Evolutionary conservation across 2,113 vertebrate species (phyloP).

Genomic region (Clinocottus analis): DNA sequence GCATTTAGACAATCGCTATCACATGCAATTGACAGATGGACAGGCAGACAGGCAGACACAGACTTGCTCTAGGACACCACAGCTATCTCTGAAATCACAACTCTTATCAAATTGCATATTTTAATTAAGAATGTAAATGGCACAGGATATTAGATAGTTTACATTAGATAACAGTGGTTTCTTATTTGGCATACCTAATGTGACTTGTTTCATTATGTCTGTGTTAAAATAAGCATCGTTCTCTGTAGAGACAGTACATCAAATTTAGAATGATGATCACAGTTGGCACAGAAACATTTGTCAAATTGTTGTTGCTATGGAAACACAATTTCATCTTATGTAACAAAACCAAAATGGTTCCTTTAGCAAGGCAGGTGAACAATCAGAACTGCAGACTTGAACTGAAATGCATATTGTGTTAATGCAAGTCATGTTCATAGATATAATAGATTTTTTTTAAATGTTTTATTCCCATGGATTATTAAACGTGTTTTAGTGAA

Average conservation of each 20-base stretch:
- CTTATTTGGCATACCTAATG: not conserved
- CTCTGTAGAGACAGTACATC: constrained; percentile 26
- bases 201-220: constrained; percentile 5
- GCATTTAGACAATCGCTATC: constrained; percentile 7
- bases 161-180: not conserved
- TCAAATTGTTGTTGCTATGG: constrained; percentile 72
- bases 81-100: constrained; percentile 1
- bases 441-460: not conserved
- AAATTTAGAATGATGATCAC: constrained; percentile 54
- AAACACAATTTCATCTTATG: constrained; percentile 61
- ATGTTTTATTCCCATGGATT: not conserved
- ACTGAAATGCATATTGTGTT: not conserved
- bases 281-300: constrained; percentile 46
- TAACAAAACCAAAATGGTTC: constrained; percentile 57
- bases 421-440: not conserved
- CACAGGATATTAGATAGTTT: too few relatives aligned
- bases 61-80: constrained; percentile 17
- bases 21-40: constrained; percentile 8
- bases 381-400: constrained; percentile 14
- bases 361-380: constrained; percentile 41
- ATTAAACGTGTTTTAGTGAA: not conserved
- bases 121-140: not conserved
- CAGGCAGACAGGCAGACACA: not conserved
- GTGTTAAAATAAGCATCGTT: constrained; percentile 12
- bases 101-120: constrained; percentile 1